A percentile compares a stretch with the other conserved stretches of the same genome.
Evolutionary conservation across 1,140 invertebrate species (phyloP).

Genomic region (Paralvinella palmiformis): DNA sequence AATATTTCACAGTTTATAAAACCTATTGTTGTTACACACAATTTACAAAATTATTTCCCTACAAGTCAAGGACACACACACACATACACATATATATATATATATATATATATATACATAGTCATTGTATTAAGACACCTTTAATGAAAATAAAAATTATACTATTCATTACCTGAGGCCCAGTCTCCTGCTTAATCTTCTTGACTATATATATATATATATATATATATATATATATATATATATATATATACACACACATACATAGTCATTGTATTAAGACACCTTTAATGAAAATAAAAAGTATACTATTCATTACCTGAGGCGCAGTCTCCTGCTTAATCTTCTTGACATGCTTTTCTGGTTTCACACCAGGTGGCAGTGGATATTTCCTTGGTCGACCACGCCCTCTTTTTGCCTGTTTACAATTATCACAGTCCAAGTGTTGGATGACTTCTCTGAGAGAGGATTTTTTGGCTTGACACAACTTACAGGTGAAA

Average conservation of each 20-base stretch:
- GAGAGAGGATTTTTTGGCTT: neutral
- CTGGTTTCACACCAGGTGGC: neutral
- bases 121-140: neutral
- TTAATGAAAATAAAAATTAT: neutral
- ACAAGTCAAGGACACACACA: too few species aligned
- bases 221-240: neutral
- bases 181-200: neutral
- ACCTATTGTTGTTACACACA: too few species aligned
- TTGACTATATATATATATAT: neutral
- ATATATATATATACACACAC: neutral
- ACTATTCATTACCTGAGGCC: neutral
- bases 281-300: neutral
- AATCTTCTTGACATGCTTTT: neutral
- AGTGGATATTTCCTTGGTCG: neutral
- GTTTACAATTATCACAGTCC: neutral
- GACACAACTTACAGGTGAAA: conserved; percentile 4
- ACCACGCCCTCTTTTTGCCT: neutral
- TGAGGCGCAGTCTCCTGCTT: neutral
- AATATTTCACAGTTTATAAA: too few species aligned
- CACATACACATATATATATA: neutral
- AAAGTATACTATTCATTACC: neutral
- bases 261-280: neutral
- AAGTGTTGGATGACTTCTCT: neutral
- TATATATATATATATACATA: neutral
- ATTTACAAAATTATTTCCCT: too few species aligned